Conservation (phyloP, 1,140 invertebrate species). For the Dendrolimus kikuchii region DNA sequence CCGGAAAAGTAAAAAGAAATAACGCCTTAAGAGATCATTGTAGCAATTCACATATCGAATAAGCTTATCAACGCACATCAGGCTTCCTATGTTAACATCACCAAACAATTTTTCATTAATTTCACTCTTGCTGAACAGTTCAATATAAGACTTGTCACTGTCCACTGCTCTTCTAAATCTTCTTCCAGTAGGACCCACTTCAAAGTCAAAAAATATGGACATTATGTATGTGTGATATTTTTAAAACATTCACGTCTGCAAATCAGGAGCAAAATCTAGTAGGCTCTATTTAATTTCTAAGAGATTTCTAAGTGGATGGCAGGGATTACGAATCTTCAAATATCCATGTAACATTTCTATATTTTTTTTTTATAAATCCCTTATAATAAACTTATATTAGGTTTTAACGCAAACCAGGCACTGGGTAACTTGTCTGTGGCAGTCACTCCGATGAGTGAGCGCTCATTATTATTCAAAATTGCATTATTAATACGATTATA, state of each 20-base stretch:
- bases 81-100: conserved; percentile 30
- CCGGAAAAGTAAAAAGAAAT: neutral
- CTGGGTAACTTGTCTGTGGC: too few species aligned
- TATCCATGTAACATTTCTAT: too few species aligned
- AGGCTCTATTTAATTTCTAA: conserved; percentile 5
- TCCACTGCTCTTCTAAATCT: conserved; percentile 56
- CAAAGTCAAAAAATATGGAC: conserved; percentile 61
- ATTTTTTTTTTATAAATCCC: too few species aligned
- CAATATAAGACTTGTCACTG: conserved; percentile 42
- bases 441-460: too few species aligned
- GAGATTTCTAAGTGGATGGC: too few species aligned
- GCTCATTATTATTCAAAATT: too few species aligned
- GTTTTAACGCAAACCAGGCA: too few species aligned
- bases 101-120: conserved; percentile 35
- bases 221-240: conserved; percentile 18
- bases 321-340: too few species aligned
- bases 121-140: conserved; percentile 26
- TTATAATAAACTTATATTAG: too few species aligned
- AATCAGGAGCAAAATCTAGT: conserved; percentile 15
- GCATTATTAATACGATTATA: too few species aligned
- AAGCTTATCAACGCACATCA: conserved; percentile 42
- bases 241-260: conserved; percentile 2
- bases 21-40: neutral
- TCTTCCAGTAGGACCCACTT: conserved; percentile 33
- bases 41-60: neutral